Conservation (phyloP, 2,113 vertebrate species). For the Apteryx owenii region DNA sequence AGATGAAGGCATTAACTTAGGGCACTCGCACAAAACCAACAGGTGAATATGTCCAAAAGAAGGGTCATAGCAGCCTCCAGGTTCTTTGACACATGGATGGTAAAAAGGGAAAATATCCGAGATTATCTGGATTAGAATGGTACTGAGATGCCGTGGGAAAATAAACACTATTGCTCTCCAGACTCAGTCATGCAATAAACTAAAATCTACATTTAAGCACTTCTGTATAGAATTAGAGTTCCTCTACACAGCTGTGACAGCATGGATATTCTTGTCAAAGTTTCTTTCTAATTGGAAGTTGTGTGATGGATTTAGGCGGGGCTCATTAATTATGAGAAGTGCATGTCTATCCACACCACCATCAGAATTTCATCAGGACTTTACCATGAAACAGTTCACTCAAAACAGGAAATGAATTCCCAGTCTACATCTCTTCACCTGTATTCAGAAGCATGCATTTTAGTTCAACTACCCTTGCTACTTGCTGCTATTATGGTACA, state of each 20-base stretch:
- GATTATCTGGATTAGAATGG: background rate
- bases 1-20: background rate
- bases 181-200: background rate
- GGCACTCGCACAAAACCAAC: background rate
- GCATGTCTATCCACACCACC: background rate
- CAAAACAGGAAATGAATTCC: background rate
- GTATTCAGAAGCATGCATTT: background rate
- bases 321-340: background rate
- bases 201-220: background rate
- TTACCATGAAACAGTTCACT: background rate
- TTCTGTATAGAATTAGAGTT: background rate
- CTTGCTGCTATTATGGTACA: background rate
- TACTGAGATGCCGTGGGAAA: background rate
- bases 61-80: background rate
- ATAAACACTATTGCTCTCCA: background rate
- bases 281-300: background rate
- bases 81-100: background rate
- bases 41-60: background rate
- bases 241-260: background rate
- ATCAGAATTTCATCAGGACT: background rate
- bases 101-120: background rate
- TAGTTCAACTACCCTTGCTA: background rate
- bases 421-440: background rate
- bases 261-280: background rate
- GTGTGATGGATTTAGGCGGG: background rate